These are phyloP conservation scores for Lampris incognitus DNA, from an alignment of 2,113 vertebrate species.

Conservation along the genomic window DNA sequence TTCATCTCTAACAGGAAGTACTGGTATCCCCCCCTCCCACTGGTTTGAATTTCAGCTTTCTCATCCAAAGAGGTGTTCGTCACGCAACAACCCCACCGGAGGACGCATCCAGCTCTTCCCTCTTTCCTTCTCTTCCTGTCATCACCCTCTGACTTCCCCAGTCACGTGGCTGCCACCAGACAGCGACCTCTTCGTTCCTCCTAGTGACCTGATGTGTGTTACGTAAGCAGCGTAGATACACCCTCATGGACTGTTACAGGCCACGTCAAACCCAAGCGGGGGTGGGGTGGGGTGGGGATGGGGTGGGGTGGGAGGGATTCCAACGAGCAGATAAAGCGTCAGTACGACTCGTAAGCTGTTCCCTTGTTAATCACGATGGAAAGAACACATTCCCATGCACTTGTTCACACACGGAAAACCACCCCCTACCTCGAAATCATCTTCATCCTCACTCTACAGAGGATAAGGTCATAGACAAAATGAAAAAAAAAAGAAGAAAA, in stretches of 20 bases:
- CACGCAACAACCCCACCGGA: conserved; percentile 10
- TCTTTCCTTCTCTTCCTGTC: background rate
- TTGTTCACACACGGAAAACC: conserved; percentile 33
- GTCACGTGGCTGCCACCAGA: conserved; percentile 25
- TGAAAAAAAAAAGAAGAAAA: conserved; percentile 38
- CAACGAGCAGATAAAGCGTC: background rate
- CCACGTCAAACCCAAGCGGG: background rate
- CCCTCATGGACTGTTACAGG: conserved; percentile 25
- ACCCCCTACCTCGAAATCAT: conserved; percentile 84
- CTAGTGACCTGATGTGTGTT: conserved; percentile 20
- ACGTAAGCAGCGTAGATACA: background rate
- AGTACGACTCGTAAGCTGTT: background rate
- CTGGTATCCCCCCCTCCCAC: background rate
- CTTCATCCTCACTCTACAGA: conserved; percentile 92
- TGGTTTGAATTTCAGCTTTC: too few species aligned
- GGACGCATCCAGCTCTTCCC: conserved; percentile 9
- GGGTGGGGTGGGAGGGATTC: too few species aligned
- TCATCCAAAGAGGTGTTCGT: background rate
- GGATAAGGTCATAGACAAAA: conserved; percentile 48
- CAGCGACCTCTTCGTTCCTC: conserved; percentile 27
- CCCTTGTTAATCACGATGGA: conserved; percentile 35
- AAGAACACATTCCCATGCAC: conserved; percentile 37
- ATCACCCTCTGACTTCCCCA: conserved; percentile 26
- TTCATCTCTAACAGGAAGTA: conserved; percentile 43
- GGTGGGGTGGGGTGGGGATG: too few species aligned